Conservation (phyloP, 2,797 vertebrate genomes). For the Rachycentron canadum region DNA sequence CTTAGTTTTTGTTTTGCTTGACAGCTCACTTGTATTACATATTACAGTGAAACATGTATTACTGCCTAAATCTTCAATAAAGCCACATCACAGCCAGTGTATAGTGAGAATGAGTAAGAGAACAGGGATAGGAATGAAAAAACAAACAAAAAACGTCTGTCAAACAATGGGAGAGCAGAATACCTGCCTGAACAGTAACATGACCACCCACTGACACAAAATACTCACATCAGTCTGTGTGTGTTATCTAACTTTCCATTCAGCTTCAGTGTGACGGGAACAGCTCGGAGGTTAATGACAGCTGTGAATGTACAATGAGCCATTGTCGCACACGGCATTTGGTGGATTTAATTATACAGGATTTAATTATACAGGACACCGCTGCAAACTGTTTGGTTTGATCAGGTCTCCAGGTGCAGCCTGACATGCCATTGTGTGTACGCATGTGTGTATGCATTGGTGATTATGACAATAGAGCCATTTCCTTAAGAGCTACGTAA, state of each 20-base stretch:
- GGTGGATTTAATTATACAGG: conserved; percentile 66
- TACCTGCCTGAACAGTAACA: not conserved
- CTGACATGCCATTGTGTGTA: not conserved
- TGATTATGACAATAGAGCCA: conserved; percentile 16
- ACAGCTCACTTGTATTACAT: not conserved
- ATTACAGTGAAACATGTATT: not conserved
- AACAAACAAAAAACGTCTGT: not conserved
- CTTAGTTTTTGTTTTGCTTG: not conserved
- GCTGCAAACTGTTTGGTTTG: conserved; percentile 42
- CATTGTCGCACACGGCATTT: conserved; percentile 42
- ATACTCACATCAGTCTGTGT: conserved; percentile 21
- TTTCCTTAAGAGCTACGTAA: conserved; percentile 6
- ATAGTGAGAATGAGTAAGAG: not conserved
- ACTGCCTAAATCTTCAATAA: not conserved
- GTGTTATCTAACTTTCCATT: conserved; percentile 44
- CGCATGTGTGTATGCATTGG: conserved; percentile 20
- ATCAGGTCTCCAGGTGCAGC: conserved; percentile 64
- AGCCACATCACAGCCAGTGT: not conserved
- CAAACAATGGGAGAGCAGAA: not conserved
- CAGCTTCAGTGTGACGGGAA: conserved; percentile 33
- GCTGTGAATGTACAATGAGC: conserved; percentile 64
- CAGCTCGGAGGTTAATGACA: conserved; percentile 63
- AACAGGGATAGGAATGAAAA: not conserved
- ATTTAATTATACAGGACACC: conserved; percentile 65
- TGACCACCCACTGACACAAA: conserved; percentile 25